Percentiles rank a stretch among this genome's conserved stretches.
phyloP scores from a whole-genome alignment of 2,888 invertebrate genomes.

The Mimachlamys varia region DNA sequence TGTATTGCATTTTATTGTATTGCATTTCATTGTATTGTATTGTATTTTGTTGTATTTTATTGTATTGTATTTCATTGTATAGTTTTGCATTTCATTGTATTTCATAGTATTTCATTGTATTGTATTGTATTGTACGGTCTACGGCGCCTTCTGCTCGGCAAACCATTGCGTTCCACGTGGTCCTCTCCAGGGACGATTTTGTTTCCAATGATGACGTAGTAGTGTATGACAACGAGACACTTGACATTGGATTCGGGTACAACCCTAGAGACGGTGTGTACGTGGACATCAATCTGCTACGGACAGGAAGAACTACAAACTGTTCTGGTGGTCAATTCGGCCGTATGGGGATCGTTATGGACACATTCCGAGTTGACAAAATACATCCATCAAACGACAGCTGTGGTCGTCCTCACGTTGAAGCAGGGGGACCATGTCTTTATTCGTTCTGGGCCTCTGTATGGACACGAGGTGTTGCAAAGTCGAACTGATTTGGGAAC shows the following conservation, averaged over 20 bases:
- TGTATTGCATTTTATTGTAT: no score
- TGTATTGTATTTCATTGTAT: no score
- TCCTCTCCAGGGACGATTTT: neutral
- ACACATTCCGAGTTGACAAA: neutral
- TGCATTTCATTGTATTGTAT: no score
- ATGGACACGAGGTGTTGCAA: neutral
- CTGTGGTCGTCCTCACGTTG: neutral
- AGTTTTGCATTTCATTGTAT: no score
- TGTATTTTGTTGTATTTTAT: no score
- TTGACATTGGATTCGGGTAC: neutral
- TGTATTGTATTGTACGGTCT: neutral
- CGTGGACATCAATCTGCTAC: neutral
- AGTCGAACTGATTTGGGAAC: neutral
- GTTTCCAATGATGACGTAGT: slow-evolving; percentile 1
- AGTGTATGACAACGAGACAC: neutral
- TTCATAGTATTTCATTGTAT: no score
- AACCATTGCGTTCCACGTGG: neutral
- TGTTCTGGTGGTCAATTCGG: neutral
- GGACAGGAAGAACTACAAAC: neutral
- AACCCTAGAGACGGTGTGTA: neutral
- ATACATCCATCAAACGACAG: neutral
- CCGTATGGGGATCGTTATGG: neutral
- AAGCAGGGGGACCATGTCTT: neutral
- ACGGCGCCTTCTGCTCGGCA: neutral
- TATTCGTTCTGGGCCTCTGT: neutral